Percentiles rank a stretch among this genome's conserved stretches.
phyloP scores from a whole-genome alignment of 2,888 invertebrate species.

The Cosmorhoe ocellata region DNA sequence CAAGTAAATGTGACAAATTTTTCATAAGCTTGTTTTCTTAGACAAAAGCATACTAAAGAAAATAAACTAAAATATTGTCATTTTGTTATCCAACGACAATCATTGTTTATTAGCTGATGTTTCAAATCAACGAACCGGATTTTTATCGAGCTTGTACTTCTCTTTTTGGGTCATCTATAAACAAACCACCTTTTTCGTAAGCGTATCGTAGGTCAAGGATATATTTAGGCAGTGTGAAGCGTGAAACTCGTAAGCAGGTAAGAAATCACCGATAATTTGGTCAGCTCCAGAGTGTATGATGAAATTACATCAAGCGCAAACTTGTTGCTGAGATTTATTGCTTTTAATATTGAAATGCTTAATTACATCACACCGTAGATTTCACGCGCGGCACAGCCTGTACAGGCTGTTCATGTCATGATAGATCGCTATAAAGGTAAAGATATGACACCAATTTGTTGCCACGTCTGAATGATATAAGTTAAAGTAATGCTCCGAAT shows the following conservation, averaged over 20 bases:
- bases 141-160: conserved; percentile 16
- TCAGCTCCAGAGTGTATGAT: conserved; percentile 6
- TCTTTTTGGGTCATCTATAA: conserved; percentile 29
- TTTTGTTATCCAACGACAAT: no score
- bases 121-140: conserved; percentile 21
- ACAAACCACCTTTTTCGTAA: conserved; percentile 20
- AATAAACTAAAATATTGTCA: no score
- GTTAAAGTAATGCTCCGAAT: no score
- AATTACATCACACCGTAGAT: conserved; percentile 1
- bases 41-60: no score
- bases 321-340: conserved; percentile 16
- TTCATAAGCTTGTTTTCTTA: no score
- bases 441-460: no score
- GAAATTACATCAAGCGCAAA: conserved; percentile 9
- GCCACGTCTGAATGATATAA: no score
- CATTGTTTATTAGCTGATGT: conserved; percentile 18
- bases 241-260: conserved; percentile 20
- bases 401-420: no score
- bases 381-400: background rate
- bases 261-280: conserved; percentile 27
- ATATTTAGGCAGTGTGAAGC: conserved; percentile 12
- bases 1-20: no score
- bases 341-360: conserved; percentile 13
- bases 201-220: conserved; percentile 32
- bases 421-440: no score